phyloP scores from a whole-genome alignment of 2,113 vertebrate species.

The Apistogramma diplotaenia region DNA sequence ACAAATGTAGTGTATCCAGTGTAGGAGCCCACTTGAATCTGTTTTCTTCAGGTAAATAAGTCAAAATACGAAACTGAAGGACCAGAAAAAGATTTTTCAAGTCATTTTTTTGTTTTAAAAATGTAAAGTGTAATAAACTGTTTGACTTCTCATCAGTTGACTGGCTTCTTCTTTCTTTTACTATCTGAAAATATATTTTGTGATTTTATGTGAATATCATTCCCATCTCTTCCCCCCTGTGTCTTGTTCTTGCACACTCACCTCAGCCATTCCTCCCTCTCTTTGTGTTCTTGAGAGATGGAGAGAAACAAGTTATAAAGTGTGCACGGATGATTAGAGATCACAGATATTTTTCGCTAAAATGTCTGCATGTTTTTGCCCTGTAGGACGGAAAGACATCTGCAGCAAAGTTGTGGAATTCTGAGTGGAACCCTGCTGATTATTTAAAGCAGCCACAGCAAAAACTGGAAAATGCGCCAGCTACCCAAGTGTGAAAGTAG shows the following conservation, averaged over 20 bases:
- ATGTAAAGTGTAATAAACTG: neutral
- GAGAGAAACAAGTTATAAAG: neutral
- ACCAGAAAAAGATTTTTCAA: neutral
- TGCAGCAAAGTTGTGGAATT: slow-evolving; percentile 26
- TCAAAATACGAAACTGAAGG: slow-evolving; percentile 17
- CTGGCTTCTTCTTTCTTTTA: neutral
- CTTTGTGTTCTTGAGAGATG: slow-evolving; percentile 10
- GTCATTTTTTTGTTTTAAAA: no score
- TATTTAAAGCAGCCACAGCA: slow-evolving; percentile 48
- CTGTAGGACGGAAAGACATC: neutral
- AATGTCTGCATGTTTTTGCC: slow-evolving; percentile 8
- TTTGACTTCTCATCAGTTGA: neutral
- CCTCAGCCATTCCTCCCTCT: neutral
- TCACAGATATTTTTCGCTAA: slow-evolving; percentile 12
- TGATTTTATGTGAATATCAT: neutral
- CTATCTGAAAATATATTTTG: neutral
- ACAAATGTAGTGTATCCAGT: neutral
- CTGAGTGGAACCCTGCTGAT: slow-evolving; percentile 36
- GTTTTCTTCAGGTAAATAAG: slow-evolving; percentile 19
- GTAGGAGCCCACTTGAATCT: neutral
- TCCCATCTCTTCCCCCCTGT: neutral
- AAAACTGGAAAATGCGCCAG: slow-evolving; percentile 20
- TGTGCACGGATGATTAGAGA: neutral
- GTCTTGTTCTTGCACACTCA: neutral
- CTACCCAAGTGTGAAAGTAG: slow-evolving; percentile 42